These are phyloP conservation scores for Quiscalus mexicanus DNA, from an alignment of 2,113 vertebrate genomes.

Conservation along the genomic window DNA sequence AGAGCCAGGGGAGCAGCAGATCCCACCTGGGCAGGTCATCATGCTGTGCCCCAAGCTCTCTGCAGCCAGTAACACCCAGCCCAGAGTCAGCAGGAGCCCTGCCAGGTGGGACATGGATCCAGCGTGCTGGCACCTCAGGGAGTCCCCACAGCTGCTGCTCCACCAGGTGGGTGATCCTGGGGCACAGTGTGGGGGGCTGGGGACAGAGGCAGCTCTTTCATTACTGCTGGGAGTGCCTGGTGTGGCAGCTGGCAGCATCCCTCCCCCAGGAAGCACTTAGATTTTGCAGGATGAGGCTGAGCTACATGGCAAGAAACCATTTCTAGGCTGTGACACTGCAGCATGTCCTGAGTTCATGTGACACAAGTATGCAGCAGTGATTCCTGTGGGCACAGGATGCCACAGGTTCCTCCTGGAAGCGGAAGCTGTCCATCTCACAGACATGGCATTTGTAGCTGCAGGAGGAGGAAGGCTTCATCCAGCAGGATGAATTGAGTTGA, in stretches of 20 bases:
- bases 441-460: neutral
- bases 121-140: rapidly evolving
- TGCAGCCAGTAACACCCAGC: neutral
- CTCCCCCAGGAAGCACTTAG: neutral
- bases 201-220: neutral
- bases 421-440: neutral
- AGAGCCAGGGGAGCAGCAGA: neutral
- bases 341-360: neutral
- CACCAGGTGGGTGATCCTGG: neutral
- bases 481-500: neutral
- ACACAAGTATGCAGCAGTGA: neutral
- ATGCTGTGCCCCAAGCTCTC: neutral
- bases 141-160: neutral
- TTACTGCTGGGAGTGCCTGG: neutral
- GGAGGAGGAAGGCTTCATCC: neutral
- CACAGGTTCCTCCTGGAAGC: neutral
- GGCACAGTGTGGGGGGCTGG: neutral
- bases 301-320: neutral
- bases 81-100: neutral
- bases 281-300: neutral
- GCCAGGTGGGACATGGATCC: neutral
- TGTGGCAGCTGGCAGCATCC: rapidly evolving
- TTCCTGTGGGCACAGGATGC: neutral
- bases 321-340: neutral
- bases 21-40: neutral